These are phyloP conservation scores for Gryon sp. DNA, from an alignment of 1,140 invertebrate species.

Conservation along the genomic window DNA sequence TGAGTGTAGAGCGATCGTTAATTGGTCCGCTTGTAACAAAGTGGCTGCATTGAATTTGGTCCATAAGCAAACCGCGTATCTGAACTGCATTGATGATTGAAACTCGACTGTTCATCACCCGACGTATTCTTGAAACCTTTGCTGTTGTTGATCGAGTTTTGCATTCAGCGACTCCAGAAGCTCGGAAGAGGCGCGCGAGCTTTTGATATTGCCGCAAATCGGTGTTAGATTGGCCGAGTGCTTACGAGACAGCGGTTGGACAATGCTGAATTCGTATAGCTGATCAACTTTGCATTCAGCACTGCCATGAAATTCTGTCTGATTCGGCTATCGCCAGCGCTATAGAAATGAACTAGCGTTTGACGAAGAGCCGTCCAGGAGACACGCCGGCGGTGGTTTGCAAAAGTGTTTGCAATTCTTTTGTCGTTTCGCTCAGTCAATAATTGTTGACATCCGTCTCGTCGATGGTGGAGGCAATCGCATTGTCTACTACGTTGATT, in stretches of 20 bases:
- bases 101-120: constrained; percentile 80
- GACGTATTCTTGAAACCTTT: constrained; percentile 82
- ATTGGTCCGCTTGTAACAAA: constrained; percentile 83
- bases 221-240: constrained; percentile 63
- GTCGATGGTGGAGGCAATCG: constrained; percentile 87
- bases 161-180: constrained; percentile 88
- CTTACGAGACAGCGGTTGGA: constrained; percentile 64
- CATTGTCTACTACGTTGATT: constrained; percentile 83
- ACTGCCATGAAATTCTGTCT: constrained; percentile 85
- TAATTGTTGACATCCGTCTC: constrained; percentile 90
- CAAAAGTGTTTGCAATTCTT: constrained; percentile 61
- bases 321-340: constrained; percentile 78
- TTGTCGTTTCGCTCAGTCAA: constrained; percentile 66
- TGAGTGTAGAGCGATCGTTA: constrained; percentile 84
- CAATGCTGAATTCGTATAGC: constrained; percentile 68
- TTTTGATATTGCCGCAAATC: constrained; percentile 59
- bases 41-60: constrained; percentile 93
- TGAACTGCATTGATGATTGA: constrained; percentile 80
- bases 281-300: constrained; percentile 85
- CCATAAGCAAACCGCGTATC: constrained; percentile 88
- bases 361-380: constrained; percentile 83
- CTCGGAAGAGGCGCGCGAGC: constrained; percentile 78
- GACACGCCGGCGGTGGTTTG: constrained; percentile 87
- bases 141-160: constrained; percentile 83
- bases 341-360: constrained; percentile 74